A percentile compares a stretch with the other conserved stretches of the same genome.
These are phyloP conservation scores for Apodemus agrarius DNA, from an alignment of 2,797 vertebrate genomes.

Conservation along the genomic window DNA sequence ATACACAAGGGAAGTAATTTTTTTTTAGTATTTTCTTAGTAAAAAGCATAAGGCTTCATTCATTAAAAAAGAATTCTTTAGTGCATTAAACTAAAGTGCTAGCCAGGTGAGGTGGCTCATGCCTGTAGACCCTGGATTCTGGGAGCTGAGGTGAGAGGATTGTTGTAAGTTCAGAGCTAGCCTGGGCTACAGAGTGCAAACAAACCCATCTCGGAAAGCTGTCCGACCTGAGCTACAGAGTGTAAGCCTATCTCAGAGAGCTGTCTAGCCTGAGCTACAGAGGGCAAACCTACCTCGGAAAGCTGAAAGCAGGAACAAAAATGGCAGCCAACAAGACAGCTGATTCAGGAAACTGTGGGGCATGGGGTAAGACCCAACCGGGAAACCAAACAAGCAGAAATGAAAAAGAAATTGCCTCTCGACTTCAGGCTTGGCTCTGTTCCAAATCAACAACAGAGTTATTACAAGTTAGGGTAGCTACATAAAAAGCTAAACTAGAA, in stretches of 20 bases:
- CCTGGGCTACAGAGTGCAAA: background rate
- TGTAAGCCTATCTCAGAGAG: background rate
- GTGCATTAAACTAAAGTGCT: background rate
- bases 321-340: constrained; percentile 19
- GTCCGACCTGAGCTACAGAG: background rate
- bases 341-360: background rate
- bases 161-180: background rate
- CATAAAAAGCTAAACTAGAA: constrained; percentile 1
- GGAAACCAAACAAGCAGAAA: background rate
- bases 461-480: constrained; percentile 42
- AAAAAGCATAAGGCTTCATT: constrained; percentile 32
- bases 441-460: constrained; percentile 39
- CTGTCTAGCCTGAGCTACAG: background rate
- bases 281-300: background rate
- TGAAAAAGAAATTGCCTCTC: constrained; percentile 34
- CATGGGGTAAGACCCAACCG: background rate
- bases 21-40: background rate
- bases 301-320: background rate
- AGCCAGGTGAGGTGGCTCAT: background rate
- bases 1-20: background rate
- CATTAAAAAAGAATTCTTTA: background rate
- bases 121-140: no score
- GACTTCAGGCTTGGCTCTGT: background rate
- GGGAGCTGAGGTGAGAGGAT: background rate
- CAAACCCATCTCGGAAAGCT: background rate